Base-by-base conservation (phyloP, 2,888 invertebrate species). In the Amphipyra berbera region DNA sequence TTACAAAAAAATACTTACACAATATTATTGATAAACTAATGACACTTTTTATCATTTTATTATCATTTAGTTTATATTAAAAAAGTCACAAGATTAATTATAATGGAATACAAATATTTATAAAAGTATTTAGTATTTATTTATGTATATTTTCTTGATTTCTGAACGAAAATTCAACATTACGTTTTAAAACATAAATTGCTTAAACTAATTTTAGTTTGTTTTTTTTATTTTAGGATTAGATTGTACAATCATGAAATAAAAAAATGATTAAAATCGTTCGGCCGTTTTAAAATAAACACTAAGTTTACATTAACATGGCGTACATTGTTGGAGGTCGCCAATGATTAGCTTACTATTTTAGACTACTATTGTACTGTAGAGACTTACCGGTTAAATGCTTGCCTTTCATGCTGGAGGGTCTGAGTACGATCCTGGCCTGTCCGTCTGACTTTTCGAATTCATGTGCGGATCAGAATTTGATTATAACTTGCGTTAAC, bases 281-380 rank as follows among this genome's bases (percentile, higher is more conserved):
- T 61, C 42, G 41, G 35, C 35, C 70, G 9, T 57, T 61, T 48
- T 46, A 6, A 47, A 12, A 53, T 41, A 63, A 68, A 53, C 44
- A 40, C n/a, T n/a, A n/a, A n/a, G n/a, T n/a, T n/a, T 13, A 5
- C 38, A 3, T 38, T 3, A n/a, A 4, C 12, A 4, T n/a, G 2
- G 38, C 10, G 7, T 35, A 10, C 7, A 35, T 10, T 35, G 35
- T 35, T 3, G 12, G 1, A 38, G 6, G 27, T 6, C 6, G 27
- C 6, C 27, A 6, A 30, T 30, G 2, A 30, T 30, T n/a, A n/a
- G n/a, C n/a, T n/a, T n/a, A n/a, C n/a, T n/a, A n/a, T n/a, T n/a
- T n/a, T n/a, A n/a, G n/a, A n/a, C n/a, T n/a, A n/a, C n/a, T n/a
- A n/a, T n/a, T n/a, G n/a, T n/a, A n/a, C n/a, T n/a, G n/a, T n/a